Evolutionary conservation across 1,140 invertebrate species (phyloP).

Genomic region (Phenacoccus solenopsis): DNA sequence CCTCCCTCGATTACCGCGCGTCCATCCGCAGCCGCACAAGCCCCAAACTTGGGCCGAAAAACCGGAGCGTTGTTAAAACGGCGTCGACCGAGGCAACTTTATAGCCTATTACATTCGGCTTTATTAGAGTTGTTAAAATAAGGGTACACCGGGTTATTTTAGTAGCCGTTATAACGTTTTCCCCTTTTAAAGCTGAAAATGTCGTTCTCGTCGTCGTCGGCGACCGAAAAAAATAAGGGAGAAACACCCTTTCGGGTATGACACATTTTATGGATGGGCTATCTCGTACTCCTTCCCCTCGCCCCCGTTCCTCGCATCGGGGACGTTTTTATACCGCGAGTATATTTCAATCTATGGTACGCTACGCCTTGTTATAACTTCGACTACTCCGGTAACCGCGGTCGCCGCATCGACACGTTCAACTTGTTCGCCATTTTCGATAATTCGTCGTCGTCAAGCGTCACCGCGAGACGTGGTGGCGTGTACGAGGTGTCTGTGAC

Average conservation of each 20-base stretch:
- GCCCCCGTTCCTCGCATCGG: neutral
- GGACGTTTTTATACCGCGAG: neutral
- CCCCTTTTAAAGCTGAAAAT: neutral
- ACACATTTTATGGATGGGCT: neutral
- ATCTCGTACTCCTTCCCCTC: neutral
- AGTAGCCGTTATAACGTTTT: neutral
- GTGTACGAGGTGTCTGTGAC: too few species aligned
- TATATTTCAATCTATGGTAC: neutral
- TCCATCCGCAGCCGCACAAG: neutral
- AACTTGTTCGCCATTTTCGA: too few species aligned
- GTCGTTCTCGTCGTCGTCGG: neutral
- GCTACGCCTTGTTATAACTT: too few species aligned
- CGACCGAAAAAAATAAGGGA: too few species aligned
- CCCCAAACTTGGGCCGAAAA: too few species aligned
- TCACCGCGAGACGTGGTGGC: too few species aligned
- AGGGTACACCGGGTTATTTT: constrained; percentile 6
- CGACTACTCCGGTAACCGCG: neutral
- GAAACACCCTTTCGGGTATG: neutral
- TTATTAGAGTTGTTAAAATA: constrained; percentile 15
- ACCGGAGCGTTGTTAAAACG: constrained; percentile 1
- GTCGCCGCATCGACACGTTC: neutral
- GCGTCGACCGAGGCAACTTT: neutral
- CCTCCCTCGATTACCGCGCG: neutral
- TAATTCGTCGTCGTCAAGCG: too few species aligned
- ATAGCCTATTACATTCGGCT: constrained; percentile 12